Evolutionary conservation across 1,140 invertebrate species (phyloP), one percentile per base, ranked within the genome.

Genomic region (Pemphigus obesinymphae): DNA sequence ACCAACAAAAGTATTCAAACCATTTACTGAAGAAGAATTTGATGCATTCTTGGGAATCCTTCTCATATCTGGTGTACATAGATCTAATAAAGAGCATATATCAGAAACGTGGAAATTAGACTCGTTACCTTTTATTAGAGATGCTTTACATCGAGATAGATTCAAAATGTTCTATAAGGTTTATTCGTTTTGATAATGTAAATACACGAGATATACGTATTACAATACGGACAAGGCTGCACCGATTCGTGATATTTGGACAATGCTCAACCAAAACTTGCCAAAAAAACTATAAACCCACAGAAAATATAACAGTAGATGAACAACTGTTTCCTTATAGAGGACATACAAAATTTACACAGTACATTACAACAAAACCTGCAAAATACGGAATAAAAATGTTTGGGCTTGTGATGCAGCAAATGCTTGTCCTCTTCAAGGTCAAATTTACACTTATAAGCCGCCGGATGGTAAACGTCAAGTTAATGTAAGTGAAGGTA

Each of bases 381-480:
- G 66, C 66, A 0, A 70, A 70, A 43, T 70, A 70, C 11, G 20
- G 66, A 2, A 40, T 70, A 0, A 70, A 70, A 17, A 6, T 70
- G 3, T 70, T 70, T 70, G 66, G 66, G 66, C n/a, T 43, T 70
- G 66, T 17, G 63, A 68, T 68, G 17, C 63, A 68, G 17, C 20
- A 68, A 68, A 40, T n/a, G 31, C 20, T 0, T 68, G 40, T 10
- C 34, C n/a, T 5, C n/a, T 68, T 4, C 34, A 43, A 37, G 63
- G 34, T 40, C 8, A n/a, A n/a, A n/a, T n/a, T 23, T 68, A 68
- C 15, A 68, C 63, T 0, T 15, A 34, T 7, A 68, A 40, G 23
- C 63, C 63, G 7, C 0, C 0, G 10, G 37, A 68, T 68, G 34
- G 37, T 23, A 0, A 1, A 68, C 34, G 34, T 11, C 63, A 68